Evolutionary conservation across 64 coral and sea anemone genomes (phyloP).

Genomic region (Cladopsammia gracilis): DNA sequence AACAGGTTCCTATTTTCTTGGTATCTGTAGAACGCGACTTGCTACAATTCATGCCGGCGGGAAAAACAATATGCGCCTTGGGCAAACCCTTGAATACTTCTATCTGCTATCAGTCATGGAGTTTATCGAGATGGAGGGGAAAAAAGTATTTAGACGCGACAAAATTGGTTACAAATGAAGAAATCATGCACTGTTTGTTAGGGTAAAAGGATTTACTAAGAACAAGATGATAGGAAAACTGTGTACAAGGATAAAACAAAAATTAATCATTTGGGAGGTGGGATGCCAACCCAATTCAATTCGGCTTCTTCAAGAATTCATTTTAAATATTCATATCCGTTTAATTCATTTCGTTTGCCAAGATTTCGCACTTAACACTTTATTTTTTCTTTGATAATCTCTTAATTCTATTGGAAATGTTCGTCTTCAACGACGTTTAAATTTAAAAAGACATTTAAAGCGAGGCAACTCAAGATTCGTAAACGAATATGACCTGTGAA

Average conservation of each 20-base stretch:
- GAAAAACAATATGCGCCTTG: no score
- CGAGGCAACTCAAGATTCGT: no score
- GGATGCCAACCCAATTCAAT: not conserved
- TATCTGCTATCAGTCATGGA: no score
- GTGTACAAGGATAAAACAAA: not conserved
- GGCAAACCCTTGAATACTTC: no score
- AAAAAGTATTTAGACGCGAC: no score
- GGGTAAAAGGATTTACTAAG: not conserved
- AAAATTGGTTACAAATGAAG: no score
- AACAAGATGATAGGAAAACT: not conserved
- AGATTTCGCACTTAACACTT: not conserved
- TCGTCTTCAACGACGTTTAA: not conserved
- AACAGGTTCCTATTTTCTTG: not conserved
- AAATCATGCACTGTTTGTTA: no score
- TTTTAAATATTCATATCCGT: slow-evolving; percentile 9
- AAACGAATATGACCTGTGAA: not conserved
- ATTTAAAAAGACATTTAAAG: no score
- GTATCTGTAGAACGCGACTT: not conserved
- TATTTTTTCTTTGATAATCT: not conserved
- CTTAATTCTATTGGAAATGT: not conserved
- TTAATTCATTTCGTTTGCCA: not conserved
- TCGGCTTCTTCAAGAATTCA: not conserved
- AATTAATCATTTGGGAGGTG: not conserved
- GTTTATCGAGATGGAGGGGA: no score
- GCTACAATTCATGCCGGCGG: no score